phyloP scores from a whole-genome alignment of 2,113 vertebrate genomes.

The Phalacrocorax aristotelis region DNA sequence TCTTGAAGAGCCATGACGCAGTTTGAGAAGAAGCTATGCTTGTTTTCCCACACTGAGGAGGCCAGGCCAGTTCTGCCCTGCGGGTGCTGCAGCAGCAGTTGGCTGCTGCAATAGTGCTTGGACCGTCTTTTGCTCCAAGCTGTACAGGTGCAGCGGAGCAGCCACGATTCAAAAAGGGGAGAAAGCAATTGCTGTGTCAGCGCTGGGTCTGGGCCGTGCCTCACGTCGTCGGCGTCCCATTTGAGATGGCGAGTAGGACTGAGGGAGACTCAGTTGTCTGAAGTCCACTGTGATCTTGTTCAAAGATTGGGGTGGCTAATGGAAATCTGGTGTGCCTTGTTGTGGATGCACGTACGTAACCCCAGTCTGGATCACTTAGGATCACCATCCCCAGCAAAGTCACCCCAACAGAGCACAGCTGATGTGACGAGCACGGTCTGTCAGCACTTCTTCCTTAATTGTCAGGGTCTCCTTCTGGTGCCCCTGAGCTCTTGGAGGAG shows the following conservation, averaged over 20 bases:
- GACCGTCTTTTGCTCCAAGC: rapidly evolving
- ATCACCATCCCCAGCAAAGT: neutral
- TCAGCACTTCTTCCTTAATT: neutral
- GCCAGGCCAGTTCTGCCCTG: neutral
- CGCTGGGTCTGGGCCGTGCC: neutral
- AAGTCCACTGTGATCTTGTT: neutral
- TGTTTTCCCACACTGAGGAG: rapidly evolving
- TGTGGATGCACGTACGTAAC: rapidly evolving
- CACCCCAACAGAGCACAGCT: neutral
- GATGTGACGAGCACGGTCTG: neutral
- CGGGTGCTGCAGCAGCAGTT: neutral
- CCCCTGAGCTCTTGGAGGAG: neutral
- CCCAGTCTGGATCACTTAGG: neutral
- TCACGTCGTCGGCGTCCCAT: rapidly evolving
- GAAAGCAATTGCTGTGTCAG: neutral
- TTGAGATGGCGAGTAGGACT: neutral
- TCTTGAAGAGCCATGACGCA: neutral
- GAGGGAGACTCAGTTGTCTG: neutral
- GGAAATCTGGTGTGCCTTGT: neutral
- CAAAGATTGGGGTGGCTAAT: neutral
- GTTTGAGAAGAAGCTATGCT: neutral
- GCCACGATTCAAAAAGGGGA: neutral
- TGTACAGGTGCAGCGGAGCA: neutral
- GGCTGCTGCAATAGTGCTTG: neutral
- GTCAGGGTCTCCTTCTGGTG: neutral